Evolutionary conservation across 2,113 vertebrate species (phyloP), one percentile per base, ranked within the genome.

Genomic region (Macrotus californicus): DNA sequence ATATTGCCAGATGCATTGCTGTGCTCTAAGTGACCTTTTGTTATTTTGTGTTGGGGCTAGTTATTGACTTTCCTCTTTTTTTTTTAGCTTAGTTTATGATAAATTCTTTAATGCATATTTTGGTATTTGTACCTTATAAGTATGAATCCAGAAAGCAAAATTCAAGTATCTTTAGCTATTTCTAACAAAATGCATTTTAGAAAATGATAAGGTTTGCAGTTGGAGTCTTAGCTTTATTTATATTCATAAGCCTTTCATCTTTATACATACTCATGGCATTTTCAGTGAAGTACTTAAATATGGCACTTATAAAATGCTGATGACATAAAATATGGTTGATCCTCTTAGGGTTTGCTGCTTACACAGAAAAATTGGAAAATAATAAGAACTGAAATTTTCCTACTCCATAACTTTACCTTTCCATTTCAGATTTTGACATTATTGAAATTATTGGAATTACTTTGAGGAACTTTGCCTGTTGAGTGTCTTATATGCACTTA

Each of bases 231-330:
- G 98, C 98, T 98, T 98, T 98, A 98, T 98, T 98, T 98, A 98
- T 98, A 98, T 98, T 98, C 98, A 98, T 98, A 98, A 98, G 98
- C 98, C 98, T 98, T 98, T 98, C 98, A 98, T 98, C 98, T 98
- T 98, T 98, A 98, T 98, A 98, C 98, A 97, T 98, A 98, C 97
- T 98, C 98, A 98, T 97, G 97, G 97, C 98, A 98, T 98, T 98
- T 98, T 98, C 98, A 98, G 97, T 97, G 98, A 98, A 98, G 98
- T 98, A 98, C 98, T 98, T 98, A 98, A 98, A 98, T 96, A 97
- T 98, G 98, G 98, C 98, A 98, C 98, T 98, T 98, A 98, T 97
- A 98, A 98, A 98, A 98, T 98, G 98, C 98, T 98, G 98, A 98
- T 98, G 98, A 98, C 98, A 98, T 98, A 98, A 98, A 98, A 98